Evolutionary conservation across 2,797 vertebrate species (phyloP).

Genomic region (Paguma larvata): DNA sequence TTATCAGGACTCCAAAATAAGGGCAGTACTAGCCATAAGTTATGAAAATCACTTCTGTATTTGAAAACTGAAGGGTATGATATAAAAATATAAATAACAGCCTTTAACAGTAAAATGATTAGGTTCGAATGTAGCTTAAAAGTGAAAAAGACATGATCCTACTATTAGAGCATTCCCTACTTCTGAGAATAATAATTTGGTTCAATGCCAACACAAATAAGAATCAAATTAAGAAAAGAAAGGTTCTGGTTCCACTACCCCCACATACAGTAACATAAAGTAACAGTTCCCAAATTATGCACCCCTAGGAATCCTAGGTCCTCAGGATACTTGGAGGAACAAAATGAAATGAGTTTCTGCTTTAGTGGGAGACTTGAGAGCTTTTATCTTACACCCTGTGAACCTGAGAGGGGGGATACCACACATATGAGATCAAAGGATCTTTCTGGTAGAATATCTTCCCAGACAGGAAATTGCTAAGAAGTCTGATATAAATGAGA

Average conservation of each 20-base stretch:
- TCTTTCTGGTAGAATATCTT: neutral
- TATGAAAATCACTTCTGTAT: neutral
- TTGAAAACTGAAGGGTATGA: neutral
- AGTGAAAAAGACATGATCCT: neutral
- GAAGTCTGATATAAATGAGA: neutral
- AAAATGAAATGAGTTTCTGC: neutral
- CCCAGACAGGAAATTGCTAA: neutral
- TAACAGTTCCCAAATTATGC: conserved; percentile 32
- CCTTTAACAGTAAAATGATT: conserved; percentile 37
- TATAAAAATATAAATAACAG: conserved; percentile 25
- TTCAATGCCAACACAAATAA: neutral
- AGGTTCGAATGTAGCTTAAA: neutral
- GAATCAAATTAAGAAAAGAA: conserved; percentile 43
- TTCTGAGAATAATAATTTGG: conserved; percentile 25
- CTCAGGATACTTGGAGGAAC: neutral
- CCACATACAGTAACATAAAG: conserved; percentile 14
- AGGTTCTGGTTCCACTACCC: neutral
- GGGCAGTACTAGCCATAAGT: neutral
- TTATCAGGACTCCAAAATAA: conserved; percentile 8
- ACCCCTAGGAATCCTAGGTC: neutral
- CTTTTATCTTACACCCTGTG: neutral
- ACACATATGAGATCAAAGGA: neutral
- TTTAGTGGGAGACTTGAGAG: neutral
- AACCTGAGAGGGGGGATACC: neutral
- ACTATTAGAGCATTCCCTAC: neutral